Conservation (phyloP, 1,140 invertebrate species). For the Trachelipus rathkii region DNA sequence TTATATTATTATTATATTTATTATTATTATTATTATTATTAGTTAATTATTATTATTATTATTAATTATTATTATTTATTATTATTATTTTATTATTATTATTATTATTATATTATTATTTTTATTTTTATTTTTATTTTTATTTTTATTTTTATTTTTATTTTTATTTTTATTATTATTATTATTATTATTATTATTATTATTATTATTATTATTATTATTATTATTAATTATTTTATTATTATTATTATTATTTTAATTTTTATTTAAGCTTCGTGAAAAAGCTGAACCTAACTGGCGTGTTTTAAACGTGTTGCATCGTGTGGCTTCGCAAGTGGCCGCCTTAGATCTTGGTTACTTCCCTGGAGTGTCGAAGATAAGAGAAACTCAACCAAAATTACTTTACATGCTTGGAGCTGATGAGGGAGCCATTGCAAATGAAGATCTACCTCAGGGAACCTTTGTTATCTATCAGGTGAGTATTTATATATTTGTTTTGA, state of each 20-base stretch:
- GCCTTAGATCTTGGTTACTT: constrained; percentile 93
- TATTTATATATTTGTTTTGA: neutral
- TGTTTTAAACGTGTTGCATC: constrained; percentile 85
- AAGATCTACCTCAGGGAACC: constrained; percentile 73
- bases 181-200: no score
- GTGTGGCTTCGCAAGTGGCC: constrained; percentile 87
- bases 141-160: no score
- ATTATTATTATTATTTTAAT: constrained; percentile 23
- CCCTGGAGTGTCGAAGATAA: constrained; percentile 67
- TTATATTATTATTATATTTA: no score
- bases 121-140: no score
- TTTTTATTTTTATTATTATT: no score
- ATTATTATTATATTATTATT: no score
- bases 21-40: no score
- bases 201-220: no score
- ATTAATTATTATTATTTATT: no score
- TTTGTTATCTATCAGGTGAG: constrained; percentile 87
- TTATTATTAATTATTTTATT: neutral
- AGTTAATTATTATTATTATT: no score
- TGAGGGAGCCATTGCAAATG: constrained; percentile 69
- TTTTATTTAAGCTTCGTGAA: constrained; percentile 38
- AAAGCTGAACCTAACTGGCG: constrained; percentile 59
- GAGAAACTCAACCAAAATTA: constrained; percentile 69
- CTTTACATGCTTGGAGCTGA: constrained; percentile 91
- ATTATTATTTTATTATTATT: neutral